Evolutionary conservation across 1,140 invertebrate species (phyloP), one percentile per base, ranked within the genome.

Genomic region (Cotesia typhae): DNA sequence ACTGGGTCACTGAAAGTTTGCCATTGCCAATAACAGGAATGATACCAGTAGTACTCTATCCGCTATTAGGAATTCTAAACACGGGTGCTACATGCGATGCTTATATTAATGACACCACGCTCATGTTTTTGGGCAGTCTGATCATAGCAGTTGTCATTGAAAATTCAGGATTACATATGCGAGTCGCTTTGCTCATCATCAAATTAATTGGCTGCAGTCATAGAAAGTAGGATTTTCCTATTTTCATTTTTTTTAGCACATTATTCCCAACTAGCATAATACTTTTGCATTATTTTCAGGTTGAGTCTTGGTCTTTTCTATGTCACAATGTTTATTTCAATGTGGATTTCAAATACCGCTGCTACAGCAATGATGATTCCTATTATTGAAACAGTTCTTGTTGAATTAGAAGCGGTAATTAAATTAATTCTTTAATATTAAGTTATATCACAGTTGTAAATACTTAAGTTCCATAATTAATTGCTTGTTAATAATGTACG

Each of bases 341-440:
- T 91, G 88, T 91, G 90, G 90, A 90, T 91, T 65, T 89, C 88
- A 0, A 92, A 92, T 69, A 90, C 90, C 1, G 90, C 90, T 2
- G 86, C 90, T 1, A 89, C 89, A 0, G 88, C 90, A 0, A 90
- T 91, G 88, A 90, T 91, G 88, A 82, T 90, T 69, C 90, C 90
- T 0, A 92, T 92, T 64, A 82, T 89, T 4, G 84, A 89, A 65
- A 90, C 88, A 3, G 87, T 90, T 61, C 80, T 89, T 0, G 74
- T 85, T 14, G 88, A 89, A 77, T 75, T 89, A 12, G 84, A 88
- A 79, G 72, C 82, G 72, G 88, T 89, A 67, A 51, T 70, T 20
- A 28, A 47, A 61, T 14, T 38, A 10, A 51, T 17, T 55, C 6
- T 17, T 37, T 35, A 28, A 28, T 63, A 17, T 17, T 9, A 65